Conservation (phyloP, 2,797 vertebrate species). For the Cirrhinus mrigala region DNA sequence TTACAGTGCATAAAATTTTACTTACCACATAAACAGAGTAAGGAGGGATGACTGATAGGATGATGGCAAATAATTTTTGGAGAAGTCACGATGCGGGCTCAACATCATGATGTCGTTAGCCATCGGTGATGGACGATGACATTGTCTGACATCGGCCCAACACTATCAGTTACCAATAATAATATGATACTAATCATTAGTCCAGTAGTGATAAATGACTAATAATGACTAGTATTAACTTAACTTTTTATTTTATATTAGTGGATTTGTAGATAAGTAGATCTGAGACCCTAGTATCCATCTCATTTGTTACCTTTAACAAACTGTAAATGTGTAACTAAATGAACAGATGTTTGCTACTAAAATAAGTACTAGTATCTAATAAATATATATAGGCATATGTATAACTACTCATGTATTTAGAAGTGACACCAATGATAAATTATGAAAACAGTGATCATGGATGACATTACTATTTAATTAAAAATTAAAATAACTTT, state of each 20-base stretch:
- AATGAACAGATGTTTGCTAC: not conserved
- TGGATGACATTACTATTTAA: not conserved
- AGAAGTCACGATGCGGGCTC: no score
- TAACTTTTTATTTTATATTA: not conserved
- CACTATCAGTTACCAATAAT: no score
- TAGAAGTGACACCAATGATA: not conserved
- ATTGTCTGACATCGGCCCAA: no score
- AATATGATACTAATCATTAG: not conserved
- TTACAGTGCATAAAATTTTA: no score
- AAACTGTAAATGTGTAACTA: not conserved
- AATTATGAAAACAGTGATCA: not conserved
- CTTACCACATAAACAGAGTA: no score
- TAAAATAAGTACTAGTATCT: not conserved
- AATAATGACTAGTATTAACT: not conserved
- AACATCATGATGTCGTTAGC: no score
- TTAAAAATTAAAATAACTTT: not conserved
- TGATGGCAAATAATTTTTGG: no score
- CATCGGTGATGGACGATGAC: no score
- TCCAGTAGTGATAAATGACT: not conserved
- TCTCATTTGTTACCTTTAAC: not conserved
- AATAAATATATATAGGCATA: not conserved
- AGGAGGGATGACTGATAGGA: no score
- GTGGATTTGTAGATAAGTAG: not conserved
- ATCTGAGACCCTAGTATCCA: not conserved
- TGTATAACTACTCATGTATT: not conserved